These are phyloP conservation scores for Ptyas mucosa DNA, from an alignment of 2,113 vertebrate species.

Conservation along the genomic window DNA sequence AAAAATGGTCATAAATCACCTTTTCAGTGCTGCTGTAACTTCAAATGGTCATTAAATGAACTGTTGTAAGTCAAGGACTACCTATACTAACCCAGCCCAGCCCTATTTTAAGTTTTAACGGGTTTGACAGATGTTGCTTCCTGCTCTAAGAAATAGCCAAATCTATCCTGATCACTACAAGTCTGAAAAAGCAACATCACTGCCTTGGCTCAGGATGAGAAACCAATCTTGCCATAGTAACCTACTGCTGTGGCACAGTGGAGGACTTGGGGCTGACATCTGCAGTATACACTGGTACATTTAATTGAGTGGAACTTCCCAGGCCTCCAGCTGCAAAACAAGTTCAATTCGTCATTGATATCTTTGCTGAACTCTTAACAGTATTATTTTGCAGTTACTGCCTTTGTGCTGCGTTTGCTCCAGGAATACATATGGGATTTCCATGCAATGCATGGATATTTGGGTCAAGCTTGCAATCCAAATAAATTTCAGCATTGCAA, in stretches of 20 bases:
- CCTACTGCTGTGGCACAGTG: not conserved
- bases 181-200: not conserved
- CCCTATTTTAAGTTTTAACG: not conserved
- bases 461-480: not conserved
- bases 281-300: not conserved
- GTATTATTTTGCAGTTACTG: not conserved
- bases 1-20: too few species aligned
- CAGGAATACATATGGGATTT: not conserved
- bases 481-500: not conserved
- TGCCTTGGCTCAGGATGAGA: not conserved
- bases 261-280: not conserved
- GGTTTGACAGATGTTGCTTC: not conserved
- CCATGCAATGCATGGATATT: not conserved
- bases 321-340: not conserved
- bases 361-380: not conserved
- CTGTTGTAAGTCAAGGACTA: too few species aligned
- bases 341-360: not conserved
- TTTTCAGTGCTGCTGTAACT: too few species aligned
- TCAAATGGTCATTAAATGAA: too few species aligned
- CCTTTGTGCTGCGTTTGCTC: not conserved
- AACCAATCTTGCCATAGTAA: not conserved
- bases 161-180: not conserved
- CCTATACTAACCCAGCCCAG: not conserved
- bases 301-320: not conserved
- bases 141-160: not conserved